Evolutionary conservation across 1,140 invertebrate genomes (phyloP).

Genomic region (Chironomus striatipennis): DNA sequence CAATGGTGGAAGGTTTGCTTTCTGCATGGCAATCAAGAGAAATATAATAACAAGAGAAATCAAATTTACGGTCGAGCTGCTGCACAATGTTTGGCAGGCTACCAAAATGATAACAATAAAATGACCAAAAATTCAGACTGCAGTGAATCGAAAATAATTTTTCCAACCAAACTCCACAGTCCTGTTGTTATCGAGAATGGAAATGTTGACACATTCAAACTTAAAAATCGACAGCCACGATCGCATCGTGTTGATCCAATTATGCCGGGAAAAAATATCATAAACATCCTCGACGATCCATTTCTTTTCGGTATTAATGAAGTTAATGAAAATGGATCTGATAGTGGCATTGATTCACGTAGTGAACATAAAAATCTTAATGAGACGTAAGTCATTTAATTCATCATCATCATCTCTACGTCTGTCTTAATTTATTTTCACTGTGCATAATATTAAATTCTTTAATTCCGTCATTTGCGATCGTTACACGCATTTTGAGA

Average conservation of each 20-base stretch:
- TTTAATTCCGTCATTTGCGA: constrained; percentile 1
- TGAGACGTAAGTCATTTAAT: constrained; percentile 1
- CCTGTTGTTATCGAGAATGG: constrained; percentile 11
- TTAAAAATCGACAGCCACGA: not conserved
- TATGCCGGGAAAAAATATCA: constrained; percentile 10
- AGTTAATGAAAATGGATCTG: constrained; percentile 19
- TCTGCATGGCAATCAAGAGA: constrained; percentile 76
- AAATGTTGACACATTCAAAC: not conserved
- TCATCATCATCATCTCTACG: too few species aligned
- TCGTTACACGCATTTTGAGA: not conserved
- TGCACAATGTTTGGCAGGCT: constrained; percentile 42
- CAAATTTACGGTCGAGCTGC: constrained; percentile 61
- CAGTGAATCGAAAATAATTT: not conserved
- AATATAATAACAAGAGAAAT: constrained; percentile 71
- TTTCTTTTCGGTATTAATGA: constrained; percentile 34
- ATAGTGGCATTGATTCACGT: constrained; percentile 6
- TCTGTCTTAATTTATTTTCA: not conserved
- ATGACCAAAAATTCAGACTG: not conserved
- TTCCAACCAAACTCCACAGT: constrained; percentile 5
- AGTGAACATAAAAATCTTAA: not conserved
- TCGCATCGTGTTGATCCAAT: constrained; percentile 2
- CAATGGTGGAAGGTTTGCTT: constrained; percentile 83
- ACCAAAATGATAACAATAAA: constrained; percentile 31
- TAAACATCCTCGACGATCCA: constrained; percentile 39
- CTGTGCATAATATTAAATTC: not conserved